These are phyloP conservation scores for Acanthosoma haemorrhoidale DNA, from an alignment of 2,888 invertebrate species.

Conservation along the genomic window DNA sequence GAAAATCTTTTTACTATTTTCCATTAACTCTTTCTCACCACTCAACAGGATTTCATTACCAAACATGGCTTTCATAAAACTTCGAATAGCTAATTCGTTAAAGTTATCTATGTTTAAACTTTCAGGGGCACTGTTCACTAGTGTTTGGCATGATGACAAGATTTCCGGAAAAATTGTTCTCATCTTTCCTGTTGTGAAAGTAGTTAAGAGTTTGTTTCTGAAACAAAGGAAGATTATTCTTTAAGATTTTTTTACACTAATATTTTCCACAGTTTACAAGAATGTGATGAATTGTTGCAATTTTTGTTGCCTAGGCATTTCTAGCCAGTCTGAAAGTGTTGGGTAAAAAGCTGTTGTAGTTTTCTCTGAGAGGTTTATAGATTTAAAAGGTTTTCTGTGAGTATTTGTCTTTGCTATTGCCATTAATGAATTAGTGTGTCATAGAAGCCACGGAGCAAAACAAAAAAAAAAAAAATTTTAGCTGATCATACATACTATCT, in stretches of 20 bases:
- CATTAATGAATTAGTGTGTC: no score
- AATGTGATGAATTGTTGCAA: no score
- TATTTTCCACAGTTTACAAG: no score
- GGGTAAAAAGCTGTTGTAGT: no score
- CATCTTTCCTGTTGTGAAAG: constrained; percentile 16
- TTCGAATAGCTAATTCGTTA: neutral
- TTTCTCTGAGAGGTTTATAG: no score
- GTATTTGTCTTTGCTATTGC: no score
- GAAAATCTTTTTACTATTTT: neutral
- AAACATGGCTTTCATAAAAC: neutral
- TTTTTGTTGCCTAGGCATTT: no score
- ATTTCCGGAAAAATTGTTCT: constrained; percentile 11
- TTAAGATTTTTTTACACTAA: neutral
- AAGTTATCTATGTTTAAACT: neutral
- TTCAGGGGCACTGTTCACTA: neutral
- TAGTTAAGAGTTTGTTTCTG: constrained; percentile 7
- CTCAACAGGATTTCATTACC: neutral
- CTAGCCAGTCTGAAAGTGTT: no score
- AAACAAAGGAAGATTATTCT: neutral
- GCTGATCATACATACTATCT: no score
- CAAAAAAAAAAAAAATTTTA: no score
- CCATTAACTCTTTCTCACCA: neutral
- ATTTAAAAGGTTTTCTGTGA: no score
- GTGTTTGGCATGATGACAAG: neutral
- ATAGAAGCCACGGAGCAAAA: no score